Conservation (phyloP, 92 coral and sea anemone genomes). For the Epizoanthus illoricatus region DNA sequence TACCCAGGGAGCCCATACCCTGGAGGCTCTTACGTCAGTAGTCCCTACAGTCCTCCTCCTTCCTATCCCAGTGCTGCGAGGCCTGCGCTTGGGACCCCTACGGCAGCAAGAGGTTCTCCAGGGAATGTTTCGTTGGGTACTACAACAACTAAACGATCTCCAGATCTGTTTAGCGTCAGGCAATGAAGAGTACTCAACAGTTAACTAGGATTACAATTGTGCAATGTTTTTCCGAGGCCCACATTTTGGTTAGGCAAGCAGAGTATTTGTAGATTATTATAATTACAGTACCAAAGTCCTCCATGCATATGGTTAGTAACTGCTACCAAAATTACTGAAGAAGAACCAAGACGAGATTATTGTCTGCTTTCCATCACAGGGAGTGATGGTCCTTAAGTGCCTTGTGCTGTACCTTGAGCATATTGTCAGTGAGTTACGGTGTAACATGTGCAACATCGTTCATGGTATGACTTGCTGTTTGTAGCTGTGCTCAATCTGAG, state of each 20-base stretch:
- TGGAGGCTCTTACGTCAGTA: conserved; percentile 46
- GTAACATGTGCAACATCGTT: no score
- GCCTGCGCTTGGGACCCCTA: not conserved
- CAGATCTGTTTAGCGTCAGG: conserved; percentile 34
- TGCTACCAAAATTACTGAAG: no score
- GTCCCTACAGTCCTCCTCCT: conserved; percentile 19
- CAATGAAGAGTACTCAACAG: not conserved
- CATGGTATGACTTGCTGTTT: no score
- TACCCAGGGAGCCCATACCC: conserved; percentile 50
- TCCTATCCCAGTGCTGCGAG: conserved; percentile 1
- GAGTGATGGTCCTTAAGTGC: no score
- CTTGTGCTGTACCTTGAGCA: no score
- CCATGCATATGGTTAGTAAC: not conserved
- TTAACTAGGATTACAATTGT: not conserved
- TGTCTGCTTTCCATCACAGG: no score
- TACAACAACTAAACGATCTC: conserved; percentile 11
- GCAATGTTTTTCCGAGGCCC: not conserved
- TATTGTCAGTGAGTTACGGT: no score
- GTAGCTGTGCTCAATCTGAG: no score
- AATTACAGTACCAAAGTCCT: not conserved
- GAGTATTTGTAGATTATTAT: not conserved
- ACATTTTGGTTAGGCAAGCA: not conserved
- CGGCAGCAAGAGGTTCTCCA: conserved; percentile 15
- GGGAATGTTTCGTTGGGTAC: conserved; percentile 32
- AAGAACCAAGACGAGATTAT: no score